phyloP scores from a whole-genome alignment of 2,113 vertebrate genomes.

The Calonectris borealis region DNA sequence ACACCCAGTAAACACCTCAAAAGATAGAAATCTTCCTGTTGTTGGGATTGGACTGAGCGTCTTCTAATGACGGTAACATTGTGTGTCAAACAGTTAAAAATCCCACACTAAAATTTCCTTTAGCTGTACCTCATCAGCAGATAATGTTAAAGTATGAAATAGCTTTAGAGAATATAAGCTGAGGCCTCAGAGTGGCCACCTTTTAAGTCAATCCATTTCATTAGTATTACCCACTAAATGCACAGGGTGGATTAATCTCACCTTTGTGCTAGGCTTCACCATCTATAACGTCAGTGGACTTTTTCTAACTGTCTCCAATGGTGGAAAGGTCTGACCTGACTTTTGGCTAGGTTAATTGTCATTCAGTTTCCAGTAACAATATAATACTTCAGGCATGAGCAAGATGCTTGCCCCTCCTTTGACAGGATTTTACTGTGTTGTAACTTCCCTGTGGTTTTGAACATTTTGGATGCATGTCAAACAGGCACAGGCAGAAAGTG shows the following conservation, averaged over 20 bases:
- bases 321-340: background rate
- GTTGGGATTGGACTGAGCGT: background rate
- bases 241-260: background rate
- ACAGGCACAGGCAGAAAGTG: background rate
- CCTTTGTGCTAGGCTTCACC: background rate
- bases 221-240: accelerated
- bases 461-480: accelerated
- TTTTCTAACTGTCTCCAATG: background rate
- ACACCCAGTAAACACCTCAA: background rate
- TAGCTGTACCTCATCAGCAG: background rate
- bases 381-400: background rate
- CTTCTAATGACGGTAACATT: accelerated
- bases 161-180: background rate
- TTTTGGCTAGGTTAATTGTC: background rate
- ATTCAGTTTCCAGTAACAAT: background rate
- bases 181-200: no score
- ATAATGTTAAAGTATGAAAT: accelerated
- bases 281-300: background rate
- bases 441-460: background rate
- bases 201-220: background rate
- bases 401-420: background rate
- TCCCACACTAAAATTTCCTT: background rate
- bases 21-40: background rate
- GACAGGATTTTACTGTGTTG: background rate
- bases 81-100: no score